Percentiles rank a stretch among this genome's conserved stretches.
phyloP scores from a whole-genome alignment of 2,888 invertebrate species.

The Parochlus steinenii region DNA sequence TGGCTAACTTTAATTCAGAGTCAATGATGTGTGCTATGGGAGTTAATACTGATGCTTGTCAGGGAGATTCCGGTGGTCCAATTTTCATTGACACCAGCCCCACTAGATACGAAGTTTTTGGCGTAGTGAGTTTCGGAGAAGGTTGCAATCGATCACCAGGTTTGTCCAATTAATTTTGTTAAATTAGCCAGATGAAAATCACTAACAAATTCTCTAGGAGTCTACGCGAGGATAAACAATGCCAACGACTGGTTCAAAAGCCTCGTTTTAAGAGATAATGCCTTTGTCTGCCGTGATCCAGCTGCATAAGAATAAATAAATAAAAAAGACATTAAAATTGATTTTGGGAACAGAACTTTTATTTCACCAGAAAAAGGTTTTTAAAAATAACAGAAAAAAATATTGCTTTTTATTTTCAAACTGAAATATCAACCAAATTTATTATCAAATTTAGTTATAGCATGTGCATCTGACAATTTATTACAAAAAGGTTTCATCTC shows the following conservation, averaged over 20 bases:
- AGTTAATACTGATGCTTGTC: conserved; percentile 43
- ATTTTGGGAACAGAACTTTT: no score
- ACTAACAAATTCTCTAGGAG: conserved; percentile 4
- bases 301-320: neutral
- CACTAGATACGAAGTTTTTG: conserved; percentile 3
- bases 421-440: no score
- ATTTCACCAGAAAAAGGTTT: no score
- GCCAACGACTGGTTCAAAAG: neutral
- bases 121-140: conserved; percentile 6
- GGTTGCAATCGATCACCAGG: conserved; percentile 8
- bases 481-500: no score
- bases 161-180: no score
- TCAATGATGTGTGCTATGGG: conserved; percentile 45
- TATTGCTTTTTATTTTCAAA: no score
- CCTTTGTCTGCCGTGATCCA: neutral
- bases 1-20: conserved; percentile 32
- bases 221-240: conserved; percentile 3
- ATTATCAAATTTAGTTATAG: no score
- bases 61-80: conserved; percentile 28
- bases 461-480: no score
- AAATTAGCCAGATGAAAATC: no score
- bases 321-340: neutral
- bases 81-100: conserved; percentile 3
- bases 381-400: no score
- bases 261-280: neutral